phyloP scores from a whole-genome alignment of 2,888 invertebrate species.

The Synergus laeviventris region DNA sequence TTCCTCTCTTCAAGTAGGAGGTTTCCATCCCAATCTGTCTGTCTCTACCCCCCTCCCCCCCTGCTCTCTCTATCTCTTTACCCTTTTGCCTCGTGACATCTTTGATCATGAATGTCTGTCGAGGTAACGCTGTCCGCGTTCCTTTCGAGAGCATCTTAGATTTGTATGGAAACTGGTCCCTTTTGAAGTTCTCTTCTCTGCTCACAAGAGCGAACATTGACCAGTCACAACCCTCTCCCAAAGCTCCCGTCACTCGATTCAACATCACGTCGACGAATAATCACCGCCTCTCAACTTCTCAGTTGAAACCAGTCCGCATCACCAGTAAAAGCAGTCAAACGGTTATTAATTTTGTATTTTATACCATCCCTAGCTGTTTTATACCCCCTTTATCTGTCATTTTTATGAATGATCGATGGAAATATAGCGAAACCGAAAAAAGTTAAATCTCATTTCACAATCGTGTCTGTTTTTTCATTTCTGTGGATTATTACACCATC shows the following conservation, averaged over 20 bases:
- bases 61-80: conserved; percentile 44
- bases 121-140: conserved; percentile 60
- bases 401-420: no score
- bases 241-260: conserved; percentile 26
- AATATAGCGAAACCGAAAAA: neutral
- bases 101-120: conserved; percentile 71
- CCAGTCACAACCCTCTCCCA: conserved; percentile 55
- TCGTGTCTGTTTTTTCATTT: neutral
- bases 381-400: no score
- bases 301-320: neutral
- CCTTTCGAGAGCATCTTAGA: conserved; percentile 61
- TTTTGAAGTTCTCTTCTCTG: conserved; percentile 67
- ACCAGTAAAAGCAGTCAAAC: neutral
- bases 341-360: neutral
- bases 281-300: neutral
- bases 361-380: neutral
- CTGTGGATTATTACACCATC: conserved; percentile 60
- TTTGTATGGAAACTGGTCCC: conserved; percentile 68
- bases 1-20: conserved; percentile 58
- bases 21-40: conserved; percentile 46
- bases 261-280: neutral
- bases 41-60: conserved; percentile 40
- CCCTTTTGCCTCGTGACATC: conserved; percentile 65
- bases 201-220: conserved; percentile 55
- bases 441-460: neutral